A percentile compares a stretch with the other conserved stretches of the same genome.
Conservation (phyloP, 2,113 vertebrate species). For the Notarius quadriscutis region DNA sequence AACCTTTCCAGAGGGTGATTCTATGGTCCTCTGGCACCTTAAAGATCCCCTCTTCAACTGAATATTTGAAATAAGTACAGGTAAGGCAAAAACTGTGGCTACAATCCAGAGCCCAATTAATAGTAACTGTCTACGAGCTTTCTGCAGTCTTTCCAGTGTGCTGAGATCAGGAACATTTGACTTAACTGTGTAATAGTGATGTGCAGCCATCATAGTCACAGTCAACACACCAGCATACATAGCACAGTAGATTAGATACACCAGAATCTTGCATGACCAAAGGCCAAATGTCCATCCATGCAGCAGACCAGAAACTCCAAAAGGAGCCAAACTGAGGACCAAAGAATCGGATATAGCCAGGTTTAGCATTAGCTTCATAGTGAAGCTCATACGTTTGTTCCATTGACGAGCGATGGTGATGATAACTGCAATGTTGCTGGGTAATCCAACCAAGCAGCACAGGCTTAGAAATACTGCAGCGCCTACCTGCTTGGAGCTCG, state of each 20-base stretch:
- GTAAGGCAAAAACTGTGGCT: conserved; percentile 48
- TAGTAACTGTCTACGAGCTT: conserved; percentile 30
- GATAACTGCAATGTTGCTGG: conserved; percentile 70
- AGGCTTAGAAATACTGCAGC: conserved; percentile 47
- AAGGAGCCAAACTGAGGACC: conserved; percentile 63
- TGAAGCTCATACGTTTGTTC: conserved; percentile 58
- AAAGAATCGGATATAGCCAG: conserved; percentile 70
- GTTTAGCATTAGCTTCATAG: conserved; percentile 69
- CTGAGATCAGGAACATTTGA: conserved; percentile 62
- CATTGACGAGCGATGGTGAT: conserved; percentile 64
- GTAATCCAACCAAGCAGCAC: conserved; percentile 66
- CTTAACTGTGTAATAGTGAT: conserved; percentile 61
- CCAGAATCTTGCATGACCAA: conserved; percentile 61
- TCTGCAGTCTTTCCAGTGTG: conserved; percentile 37
- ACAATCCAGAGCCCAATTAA: conserved; percentile 55
- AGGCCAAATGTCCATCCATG: conserved; percentile 63
- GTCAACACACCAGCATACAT: conserved; percentile 72
- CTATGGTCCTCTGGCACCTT: conserved; percentile 54
- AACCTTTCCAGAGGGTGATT: conserved; percentile 43
- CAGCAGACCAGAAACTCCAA: conserved; percentile 69
- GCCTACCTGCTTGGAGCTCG: conserved; percentile 2
- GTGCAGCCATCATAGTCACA: conserved; percentile 68
- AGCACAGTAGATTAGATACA: conserved; percentile 65
- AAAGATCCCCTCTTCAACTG: rapidly evolving
- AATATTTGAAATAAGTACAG: conserved; percentile 61